These are phyloP conservation scores for Vidua chalybeata DNA, from an alignment of 2,113 vertebrate genomes.

Conservation along the genomic window DNA sequence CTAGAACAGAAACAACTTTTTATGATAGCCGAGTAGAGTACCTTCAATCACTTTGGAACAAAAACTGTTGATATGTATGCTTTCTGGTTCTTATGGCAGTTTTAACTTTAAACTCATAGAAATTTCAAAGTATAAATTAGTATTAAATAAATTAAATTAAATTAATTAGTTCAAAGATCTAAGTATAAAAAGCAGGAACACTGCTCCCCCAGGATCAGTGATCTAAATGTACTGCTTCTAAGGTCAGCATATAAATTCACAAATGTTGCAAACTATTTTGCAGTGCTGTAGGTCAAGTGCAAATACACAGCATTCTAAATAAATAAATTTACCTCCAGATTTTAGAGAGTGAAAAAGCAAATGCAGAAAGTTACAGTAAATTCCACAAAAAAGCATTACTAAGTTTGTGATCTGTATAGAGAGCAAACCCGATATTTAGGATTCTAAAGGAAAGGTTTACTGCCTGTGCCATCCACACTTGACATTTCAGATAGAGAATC, in stretches of 20 bases:
- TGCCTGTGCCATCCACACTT: neutral
- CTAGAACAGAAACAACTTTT: slow-evolving; percentile 8
- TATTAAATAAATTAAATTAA: no score
- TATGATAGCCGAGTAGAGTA: neutral
- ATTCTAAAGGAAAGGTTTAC: neutral
- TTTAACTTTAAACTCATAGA: neutral
- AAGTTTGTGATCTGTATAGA: neutral
- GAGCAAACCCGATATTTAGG: neutral
- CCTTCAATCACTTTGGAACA: neutral
- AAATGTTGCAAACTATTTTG: neutral
- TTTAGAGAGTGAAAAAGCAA: neutral
- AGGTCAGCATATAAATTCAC: neutral
- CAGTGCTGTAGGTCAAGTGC: neutral
- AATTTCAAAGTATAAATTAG: neutral
- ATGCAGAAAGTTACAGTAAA: neutral
- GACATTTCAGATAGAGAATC: neutral
- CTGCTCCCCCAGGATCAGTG: neutral
- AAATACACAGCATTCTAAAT: neutral
- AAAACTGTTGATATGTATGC: neutral
- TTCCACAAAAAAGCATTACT: neutral
- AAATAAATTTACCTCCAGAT: neutral
- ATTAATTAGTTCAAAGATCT: neutral
- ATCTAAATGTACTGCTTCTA: neutral
- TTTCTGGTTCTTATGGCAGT: neutral
- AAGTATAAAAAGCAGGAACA: neutral